Conservation (phyloP, 2,797 vertebrate species). For the Pachyuromys duprasi region DNA sequence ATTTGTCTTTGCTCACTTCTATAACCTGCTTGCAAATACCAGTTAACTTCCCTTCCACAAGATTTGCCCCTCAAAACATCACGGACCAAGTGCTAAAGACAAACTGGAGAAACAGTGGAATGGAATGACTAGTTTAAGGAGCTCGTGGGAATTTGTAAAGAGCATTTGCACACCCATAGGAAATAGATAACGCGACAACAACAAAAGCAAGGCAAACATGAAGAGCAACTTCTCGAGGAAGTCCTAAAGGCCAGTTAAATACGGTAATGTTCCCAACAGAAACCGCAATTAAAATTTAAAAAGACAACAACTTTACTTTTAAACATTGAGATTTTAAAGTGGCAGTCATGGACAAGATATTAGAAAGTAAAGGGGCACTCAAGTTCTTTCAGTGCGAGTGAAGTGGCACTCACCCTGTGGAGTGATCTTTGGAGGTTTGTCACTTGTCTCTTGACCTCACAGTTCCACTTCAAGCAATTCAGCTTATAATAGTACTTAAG, state of each 20-base stretch:
- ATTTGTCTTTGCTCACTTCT: background rate
- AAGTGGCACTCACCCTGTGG: background rate
- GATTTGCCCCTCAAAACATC: background rate
- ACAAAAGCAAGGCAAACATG: background rate
- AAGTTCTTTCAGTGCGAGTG: background rate
- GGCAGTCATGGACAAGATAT: background rate
- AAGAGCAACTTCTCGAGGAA: constrained; percentile 24
- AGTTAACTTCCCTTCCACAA: background rate
- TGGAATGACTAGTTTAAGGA: background rate
- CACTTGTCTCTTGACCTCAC: background rate
- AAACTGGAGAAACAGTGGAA: background rate
- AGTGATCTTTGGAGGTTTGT: background rate
- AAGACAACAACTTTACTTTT: background rate
- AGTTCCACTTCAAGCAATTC: background rate
- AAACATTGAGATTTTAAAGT: background rate
- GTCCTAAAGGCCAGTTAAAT: background rate
- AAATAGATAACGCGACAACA: background rate
- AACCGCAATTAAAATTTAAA: background rate
- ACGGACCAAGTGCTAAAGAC: background rate
- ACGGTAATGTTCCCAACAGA: background rate
- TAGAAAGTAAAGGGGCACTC: background rate
- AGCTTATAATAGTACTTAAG: background rate
- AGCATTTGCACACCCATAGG: background rate
- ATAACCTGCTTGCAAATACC: background rate
- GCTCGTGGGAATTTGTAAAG: background rate